Conservation (phyloP, 2,888 invertebrate species). For the Leptinotarsa peninsularis region DNA sequence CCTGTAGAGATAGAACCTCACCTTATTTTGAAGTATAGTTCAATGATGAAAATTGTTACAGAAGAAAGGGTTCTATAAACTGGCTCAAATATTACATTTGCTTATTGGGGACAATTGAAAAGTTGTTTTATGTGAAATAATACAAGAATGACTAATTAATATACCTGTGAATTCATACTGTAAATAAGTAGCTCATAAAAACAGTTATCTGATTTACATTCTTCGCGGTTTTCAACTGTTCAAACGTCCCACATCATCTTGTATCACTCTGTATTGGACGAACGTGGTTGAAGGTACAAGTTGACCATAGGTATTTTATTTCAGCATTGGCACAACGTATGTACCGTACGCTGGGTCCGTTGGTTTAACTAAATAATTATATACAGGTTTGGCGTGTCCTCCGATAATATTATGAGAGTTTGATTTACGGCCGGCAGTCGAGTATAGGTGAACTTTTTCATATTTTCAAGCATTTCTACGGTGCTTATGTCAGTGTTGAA, state of each 20-base stretch:
- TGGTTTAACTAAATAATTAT: slow-evolving; percentile 41
- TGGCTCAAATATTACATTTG: too few relatives aligned
- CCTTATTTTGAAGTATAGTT: too few relatives aligned
- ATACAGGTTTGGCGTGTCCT: slow-evolving; percentile 32
- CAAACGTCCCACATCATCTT: slow-evolving; percentile 1
- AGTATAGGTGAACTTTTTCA: slow-evolving; percentile 27
- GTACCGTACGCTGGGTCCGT: slow-evolving; percentile 27
- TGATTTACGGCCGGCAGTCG: slow-evolving; percentile 35
- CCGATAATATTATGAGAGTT: slow-evolving; percentile 33
- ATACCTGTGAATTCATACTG: too few relatives aligned
- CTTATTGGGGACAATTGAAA: too few relatives aligned
- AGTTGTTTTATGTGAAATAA: too few relatives aligned
- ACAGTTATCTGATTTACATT: background rate
- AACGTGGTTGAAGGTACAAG: slow-evolving; percentile 12
- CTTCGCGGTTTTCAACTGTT: background rate
- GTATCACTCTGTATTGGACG: slow-evolving; percentile 7
- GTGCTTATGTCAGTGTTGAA: slow-evolving; percentile 22
- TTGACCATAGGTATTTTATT: slow-evolving; percentile 15
- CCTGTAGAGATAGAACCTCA: too few relatives aligned
- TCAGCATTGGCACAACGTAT: slow-evolving; percentile 10
- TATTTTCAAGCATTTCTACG: slow-evolving; percentile 28
- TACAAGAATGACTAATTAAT: too few relatives aligned
- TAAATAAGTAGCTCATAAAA: background rate
- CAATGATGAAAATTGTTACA: too few relatives aligned
- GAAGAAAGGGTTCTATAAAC: too few relatives aligned